Evolutionary conservation across 1,140 invertebrate species (phyloP), one percentile per base, ranked within the genome.

Genomic region (Habropoda laboriosa): DNA sequence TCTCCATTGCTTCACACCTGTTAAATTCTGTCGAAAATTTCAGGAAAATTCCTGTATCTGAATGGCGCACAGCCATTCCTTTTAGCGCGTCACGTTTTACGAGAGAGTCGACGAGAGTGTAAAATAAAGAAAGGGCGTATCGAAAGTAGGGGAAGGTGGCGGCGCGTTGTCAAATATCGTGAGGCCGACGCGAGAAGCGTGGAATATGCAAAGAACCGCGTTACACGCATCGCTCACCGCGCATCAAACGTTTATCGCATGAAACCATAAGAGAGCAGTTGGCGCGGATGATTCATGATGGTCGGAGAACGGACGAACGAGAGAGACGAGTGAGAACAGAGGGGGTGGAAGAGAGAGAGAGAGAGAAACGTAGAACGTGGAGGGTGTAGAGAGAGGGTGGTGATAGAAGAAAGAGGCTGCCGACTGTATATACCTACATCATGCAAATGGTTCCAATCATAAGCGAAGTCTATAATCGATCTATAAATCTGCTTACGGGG

Each of bases 371-470:
- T 40, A 21, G 27, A 66, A 24, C n/a, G n/a, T n/a, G 71, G 18
- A 1, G 51, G 57, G 30, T n/a, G n/a, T n/a, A n/a, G 16, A 51
- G 58, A 13, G 27, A n/a, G 24, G 27, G 64, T 18, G 55, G 47
- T 51, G 32, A 55, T 74, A 51, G 79, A 60, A 73, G 57, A 72
- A 73, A 81, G 75, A 81, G 75, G 79, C 61, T 70, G 57, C 82
- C 82, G 76, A 79, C 58, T 82, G 75, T 83, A 83, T 88, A 87
- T 86, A 90, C 90, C 86, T 89, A 90, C 90, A 91, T 91, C 91
- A 92, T 93, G 92, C 92, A 92, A 92, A 93, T 93, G 89, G 82
- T 91, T 90, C 91, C 90, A 93, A 93, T 93, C 92, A 92, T 92
- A 91, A 91, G 80, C 88, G 85, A 90, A 92, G 90, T 92, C 92